These are phyloP conservation scores for Micromesistius poutassou DNA, from an alignment of 2,797 vertebrate species.

Conservation along the genomic window DNA sequence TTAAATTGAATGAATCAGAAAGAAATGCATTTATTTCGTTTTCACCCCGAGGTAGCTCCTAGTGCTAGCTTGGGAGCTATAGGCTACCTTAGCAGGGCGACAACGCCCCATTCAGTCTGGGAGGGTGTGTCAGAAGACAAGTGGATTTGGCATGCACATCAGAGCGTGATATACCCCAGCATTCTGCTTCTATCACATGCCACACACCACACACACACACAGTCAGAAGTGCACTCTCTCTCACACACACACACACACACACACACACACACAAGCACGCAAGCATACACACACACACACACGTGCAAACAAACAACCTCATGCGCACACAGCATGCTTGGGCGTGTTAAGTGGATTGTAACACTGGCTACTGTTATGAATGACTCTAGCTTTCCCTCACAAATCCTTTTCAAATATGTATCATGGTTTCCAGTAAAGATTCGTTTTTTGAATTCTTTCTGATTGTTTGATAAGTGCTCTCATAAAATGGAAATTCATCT, in stretches of 20 bases:
- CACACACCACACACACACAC: conserved; percentile 47
- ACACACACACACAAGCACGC: conserved; percentile 37
- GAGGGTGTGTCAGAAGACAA: conserved; percentile 69
- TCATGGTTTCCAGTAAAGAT: conserved; percentile 8
- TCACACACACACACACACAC: neutral
- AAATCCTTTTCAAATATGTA: conserved; percentile 41
- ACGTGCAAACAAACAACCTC: conserved; percentile 39
- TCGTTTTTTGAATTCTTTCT: too few species aligned
- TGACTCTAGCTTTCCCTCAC: conserved; percentile 56
- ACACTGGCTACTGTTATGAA: conserved; percentile 70
- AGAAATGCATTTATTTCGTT: conserved; percentile 37
- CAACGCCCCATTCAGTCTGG: conserved; percentile 56
- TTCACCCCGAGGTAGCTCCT: conserved; percentile 51
- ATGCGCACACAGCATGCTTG: conserved; percentile 19
- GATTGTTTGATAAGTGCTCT: neutral
- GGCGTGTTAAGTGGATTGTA: conserved; percentile 67
- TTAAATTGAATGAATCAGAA: neutral
- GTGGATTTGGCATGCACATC: conserved; percentile 74
- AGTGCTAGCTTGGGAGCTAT: conserved; percentile 38
- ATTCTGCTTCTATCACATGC: conserved; percentile 70
- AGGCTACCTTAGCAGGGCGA: conserved; percentile 54
- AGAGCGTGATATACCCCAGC: conserved; percentile 72
- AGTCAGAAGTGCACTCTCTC: neutral
- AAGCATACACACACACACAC: conserved; percentile 30
- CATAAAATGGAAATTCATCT: neutral